Percentiles rank a stretch among this genome's conserved stretches.
Evolutionary conservation across 2,113 vertebrate species (phyloP).

Genomic region (Orycteropus afer): DNA sequence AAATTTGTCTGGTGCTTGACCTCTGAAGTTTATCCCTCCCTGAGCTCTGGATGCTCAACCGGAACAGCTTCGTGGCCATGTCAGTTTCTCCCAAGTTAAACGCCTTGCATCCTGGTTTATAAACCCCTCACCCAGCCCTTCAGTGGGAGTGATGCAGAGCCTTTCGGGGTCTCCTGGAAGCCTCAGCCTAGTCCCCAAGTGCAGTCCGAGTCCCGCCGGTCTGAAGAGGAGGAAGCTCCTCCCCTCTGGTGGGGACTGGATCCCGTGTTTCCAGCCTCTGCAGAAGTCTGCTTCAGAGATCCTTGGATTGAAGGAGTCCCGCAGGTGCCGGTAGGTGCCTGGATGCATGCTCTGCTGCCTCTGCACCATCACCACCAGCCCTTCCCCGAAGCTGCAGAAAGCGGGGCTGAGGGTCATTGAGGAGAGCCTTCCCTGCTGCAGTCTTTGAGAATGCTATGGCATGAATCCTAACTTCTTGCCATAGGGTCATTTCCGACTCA

Average conservation of each 20-base stretch:
- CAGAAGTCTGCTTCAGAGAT: conserved; percentile 92
- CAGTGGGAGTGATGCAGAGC: background rate
- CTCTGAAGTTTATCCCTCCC: background rate
- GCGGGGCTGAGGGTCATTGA: too few relatives aligned
- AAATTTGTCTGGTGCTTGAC: background rate
- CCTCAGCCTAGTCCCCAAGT: conserved; percentile 67
- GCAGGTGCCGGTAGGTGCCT: conserved; percentile 89
- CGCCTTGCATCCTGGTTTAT: background rate
- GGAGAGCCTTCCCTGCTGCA: background rate
- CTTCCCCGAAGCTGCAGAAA: too few relatives aligned
- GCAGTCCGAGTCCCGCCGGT: conserved; percentile 72
- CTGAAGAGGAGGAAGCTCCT: conserved; percentile 87
- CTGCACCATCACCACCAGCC: too few relatives aligned
- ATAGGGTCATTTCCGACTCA: too few relatives aligned
- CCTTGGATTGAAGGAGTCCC: conserved; percentile 90
- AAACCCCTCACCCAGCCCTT: background rate
- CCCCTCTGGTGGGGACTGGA: conserved; percentile 92
- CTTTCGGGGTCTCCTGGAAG: conserved; percentile 34
- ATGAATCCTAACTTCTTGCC: too few relatives aligned
- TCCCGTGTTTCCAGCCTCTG: conserved; percentile 90
- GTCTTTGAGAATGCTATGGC: background rate
- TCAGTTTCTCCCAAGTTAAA: background rate
- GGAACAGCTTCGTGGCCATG: background rate
- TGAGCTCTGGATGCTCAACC: background rate
- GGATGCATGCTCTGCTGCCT: too few relatives aligned